Percentiles rank a stretch among this genome's conserved stretches.
These are phyloP conservation scores for Coreoperca whiteheadi DNA, from an alignment of 2,113 vertebrate genomes.

Conservation along the genomic window DNA sequence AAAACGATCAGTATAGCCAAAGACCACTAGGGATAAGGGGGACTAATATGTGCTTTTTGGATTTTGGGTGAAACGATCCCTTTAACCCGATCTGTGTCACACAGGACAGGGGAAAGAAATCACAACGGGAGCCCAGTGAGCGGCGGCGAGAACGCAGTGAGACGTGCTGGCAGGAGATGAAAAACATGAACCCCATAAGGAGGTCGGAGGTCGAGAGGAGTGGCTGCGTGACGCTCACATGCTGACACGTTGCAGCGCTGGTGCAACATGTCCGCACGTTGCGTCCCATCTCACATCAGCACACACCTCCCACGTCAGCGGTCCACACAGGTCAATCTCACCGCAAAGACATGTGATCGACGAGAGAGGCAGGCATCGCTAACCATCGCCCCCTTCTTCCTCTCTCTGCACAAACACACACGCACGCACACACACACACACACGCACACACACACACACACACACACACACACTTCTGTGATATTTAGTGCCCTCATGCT, in stretches of 20 bases:
- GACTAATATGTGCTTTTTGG: neutral
- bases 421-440: constrained; percentile 8
- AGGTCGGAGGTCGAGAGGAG: neutral
- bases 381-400: neutral
- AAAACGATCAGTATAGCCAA: neutral
- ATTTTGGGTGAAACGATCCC: neutral
- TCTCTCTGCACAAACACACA: neutral
- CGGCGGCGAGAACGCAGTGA: too few species aligned
- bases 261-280: constrained; percentile 40
- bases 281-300: constrained; percentile 25
- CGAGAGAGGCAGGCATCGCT: neutral
- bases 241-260: constrained; percentile 42
- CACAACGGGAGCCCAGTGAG: neutral
- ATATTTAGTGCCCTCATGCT: constrained; percentile 76
- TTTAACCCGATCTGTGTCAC: neutral
- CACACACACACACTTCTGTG: constrained; percentile 37
- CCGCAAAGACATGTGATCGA: constrained; percentile 33
- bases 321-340: constrained; percentile 55
- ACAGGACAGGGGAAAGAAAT: neutral
- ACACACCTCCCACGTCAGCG: constrained; percentile 39
- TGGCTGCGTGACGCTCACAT: neutral
- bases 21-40: too few species aligned
- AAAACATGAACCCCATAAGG: neutral
- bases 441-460: constrained; percentile 16
- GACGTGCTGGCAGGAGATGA: neutral